A percentile compares a stretch with the other conserved stretches of the same genome.
phyloP scores from a whole-genome alignment of 1,140 invertebrate species.

The Polyergus mexicanus region DNA sequence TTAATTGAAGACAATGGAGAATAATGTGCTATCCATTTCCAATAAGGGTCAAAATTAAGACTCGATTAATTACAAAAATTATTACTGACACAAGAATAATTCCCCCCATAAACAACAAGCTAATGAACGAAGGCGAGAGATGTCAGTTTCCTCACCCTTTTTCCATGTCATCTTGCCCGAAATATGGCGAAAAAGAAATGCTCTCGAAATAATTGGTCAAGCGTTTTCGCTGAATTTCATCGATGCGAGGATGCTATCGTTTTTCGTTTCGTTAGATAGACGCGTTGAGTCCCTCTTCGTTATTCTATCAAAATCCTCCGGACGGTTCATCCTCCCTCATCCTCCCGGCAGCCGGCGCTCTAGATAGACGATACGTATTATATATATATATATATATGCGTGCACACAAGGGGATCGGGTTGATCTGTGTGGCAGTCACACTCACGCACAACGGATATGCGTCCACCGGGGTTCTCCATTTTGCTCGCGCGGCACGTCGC shows the following conservation, averaged over 20 bases:
- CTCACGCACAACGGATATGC: constrained; percentile 75
- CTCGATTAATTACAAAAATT: not conserved
- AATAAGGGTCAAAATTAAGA: not conserved
- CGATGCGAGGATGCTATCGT: constrained; percentile 48
- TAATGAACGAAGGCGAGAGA: not conserved
- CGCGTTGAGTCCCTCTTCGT: constrained; percentile 50
- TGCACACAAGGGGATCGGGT: constrained; percentile 38
- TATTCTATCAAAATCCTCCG: constrained; percentile 63
- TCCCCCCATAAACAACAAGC: not conserved
- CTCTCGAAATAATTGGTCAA: constrained; percentile 53
- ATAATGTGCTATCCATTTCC: constrained; percentile 25
- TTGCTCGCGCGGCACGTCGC: constrained; percentile 74
- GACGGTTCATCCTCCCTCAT: constrained; percentile 51
- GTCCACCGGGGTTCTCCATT: constrained; percentile 67
- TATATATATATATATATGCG: constrained; percentile 1
- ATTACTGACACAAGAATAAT: constrained; percentile 11
- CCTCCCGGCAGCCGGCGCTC: not conserved
- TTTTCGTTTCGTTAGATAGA: constrained; percentile 46
- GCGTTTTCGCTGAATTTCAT: constrained; percentile 50
- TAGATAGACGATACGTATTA: constrained; percentile 35
- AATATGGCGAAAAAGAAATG: constrained; percentile 1
- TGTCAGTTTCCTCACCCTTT: not conserved
- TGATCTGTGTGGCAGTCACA: constrained; percentile 53
- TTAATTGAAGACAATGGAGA: not conserved
- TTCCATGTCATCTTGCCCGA: not conserved